Percentiles rank a stretch among this genome's conserved stretches.
Conservation (phyloP, 2,113 vertebrate species). For the Boulengeromyrus knoepffleri region DNA sequence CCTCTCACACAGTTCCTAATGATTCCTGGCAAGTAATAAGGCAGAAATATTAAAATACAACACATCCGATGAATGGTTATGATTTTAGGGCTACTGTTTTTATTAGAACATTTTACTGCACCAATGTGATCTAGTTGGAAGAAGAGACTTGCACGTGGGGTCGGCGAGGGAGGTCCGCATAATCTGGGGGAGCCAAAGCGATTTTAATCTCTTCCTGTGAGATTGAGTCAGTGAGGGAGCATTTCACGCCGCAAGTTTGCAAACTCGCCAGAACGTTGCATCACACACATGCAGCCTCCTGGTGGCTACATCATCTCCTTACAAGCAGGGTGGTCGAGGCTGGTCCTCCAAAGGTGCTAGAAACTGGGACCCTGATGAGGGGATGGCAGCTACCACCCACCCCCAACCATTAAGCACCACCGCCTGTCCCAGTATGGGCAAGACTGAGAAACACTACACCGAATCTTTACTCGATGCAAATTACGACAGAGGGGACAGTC, state of each 20-base stretch:
- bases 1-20: not conserved
- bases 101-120: not conserved
- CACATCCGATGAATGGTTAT: not conserved
- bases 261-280: not conserved
- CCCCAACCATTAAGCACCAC: not conserved
- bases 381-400: not conserved
- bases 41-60: not conserved
- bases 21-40: not conserved
- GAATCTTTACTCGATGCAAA: conserved; percentile 45
- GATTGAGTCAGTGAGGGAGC: not conserved
- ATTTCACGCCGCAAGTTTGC: not conserved
- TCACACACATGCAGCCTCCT: not conserved
- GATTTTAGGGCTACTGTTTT: not conserved
- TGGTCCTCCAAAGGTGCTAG: not conserved
- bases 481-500: conserved; percentile 26
- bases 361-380: not conserved
- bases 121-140: not conserved
- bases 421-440: too few relatives aligned
- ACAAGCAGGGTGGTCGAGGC: not conserved
- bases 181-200: not conserved
- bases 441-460: not conserved
- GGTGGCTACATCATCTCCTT: not conserved
- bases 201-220: not conserved
- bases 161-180: not conserved
- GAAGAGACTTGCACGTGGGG: not conserved